Evolutionary conservation across 2,888 invertebrate genomes (phyloP).

Genomic region (Oscheius myriophilus): DNA sequence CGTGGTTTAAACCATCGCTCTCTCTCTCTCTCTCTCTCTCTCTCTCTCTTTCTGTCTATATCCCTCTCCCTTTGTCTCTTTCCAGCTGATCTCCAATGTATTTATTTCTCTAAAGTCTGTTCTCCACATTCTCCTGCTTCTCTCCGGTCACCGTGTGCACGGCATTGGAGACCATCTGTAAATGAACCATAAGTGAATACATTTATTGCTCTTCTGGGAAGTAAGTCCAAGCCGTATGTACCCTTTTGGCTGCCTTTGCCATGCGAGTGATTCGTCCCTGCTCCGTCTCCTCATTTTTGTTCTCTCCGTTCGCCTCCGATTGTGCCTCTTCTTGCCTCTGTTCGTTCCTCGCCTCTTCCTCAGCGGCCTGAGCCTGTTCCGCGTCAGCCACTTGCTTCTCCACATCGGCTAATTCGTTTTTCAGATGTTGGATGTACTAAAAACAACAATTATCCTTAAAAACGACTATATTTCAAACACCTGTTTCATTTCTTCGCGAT

Average conservation of each 20-base stretch:
- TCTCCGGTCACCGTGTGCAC: conserved; percentile 15
- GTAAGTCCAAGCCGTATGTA: not conserved
- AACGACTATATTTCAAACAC: too few species aligned
- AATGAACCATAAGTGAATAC: not conserved
- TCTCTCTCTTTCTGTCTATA: too few species aligned
- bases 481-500: conserved; percentile 10
- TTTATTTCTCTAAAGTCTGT: too few species aligned
- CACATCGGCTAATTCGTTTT: conserved; percentile 8
- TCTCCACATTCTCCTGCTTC: too few species aligned
- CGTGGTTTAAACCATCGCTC: too few species aligned
- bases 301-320: not conserved
- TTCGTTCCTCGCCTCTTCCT: not conserved
- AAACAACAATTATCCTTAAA: not conserved
- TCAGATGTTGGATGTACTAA: conserved; percentile 18
- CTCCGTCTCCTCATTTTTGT: not conserved
- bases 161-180: conserved; percentile 18
- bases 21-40: too few species aligned
- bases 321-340: not conserved
- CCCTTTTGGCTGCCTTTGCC: conserved; percentile 5
- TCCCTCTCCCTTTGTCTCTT: too few species aligned
- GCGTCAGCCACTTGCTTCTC: conserved; percentile 1
- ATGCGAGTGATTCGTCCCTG: not conserved
- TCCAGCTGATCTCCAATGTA: too few species aligned
- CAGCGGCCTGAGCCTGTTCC: not conserved
- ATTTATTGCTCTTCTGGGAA: not conserved